Evolutionary conservation across 1,140 invertebrate species (phyloP), one percentile per base, ranked within the genome.

Genomic region (Drosophila sp.): DNA sequence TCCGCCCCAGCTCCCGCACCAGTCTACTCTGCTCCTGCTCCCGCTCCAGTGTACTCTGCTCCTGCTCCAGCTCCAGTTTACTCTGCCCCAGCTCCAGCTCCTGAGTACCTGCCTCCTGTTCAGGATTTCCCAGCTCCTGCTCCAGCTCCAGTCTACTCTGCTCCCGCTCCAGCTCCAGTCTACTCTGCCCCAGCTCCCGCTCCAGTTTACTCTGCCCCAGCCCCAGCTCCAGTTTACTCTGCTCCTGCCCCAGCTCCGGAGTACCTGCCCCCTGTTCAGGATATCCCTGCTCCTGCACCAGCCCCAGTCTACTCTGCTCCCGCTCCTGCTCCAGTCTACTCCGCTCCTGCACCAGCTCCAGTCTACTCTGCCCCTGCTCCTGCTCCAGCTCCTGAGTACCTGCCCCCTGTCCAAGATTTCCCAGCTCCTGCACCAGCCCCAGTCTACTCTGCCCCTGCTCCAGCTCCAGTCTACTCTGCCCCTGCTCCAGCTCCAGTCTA

Each of bases 81-180:
- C 72, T 66, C 74, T 0, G 79, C 76, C 0, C 76, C 76, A 2
- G 76, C 76, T 0, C 77, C 78, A 0, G 70, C 66, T 54, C 73
- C 77, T 4, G 75, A 82, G 67, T 83, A 83, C 25, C 73, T 79
- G 63, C 80, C 70, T 6, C 79, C 80, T 40, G 74, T 72, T 11
- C 80, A 82, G 33, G 79, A 82, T 17, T 67, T 83, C 50, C 57
- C 78, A 4, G 79, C 61, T 2, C 79, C 77, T 1, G 75, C 66
- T 0, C 77, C 77, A 1, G 74, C 63, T 3, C 78, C 72, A 17
- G 17, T 47, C 11, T 77, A 77, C 70, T 73, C 70, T 23, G 75
- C 77, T 0, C 80, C 77, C 0, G 81, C 81, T 1, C 79, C 81
- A 0, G 74, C 76, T 35, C 83, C 82, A 29, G 58, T 75, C 23